A percentile compares a stretch with the other conserved stretches of the same genome.
phyloP scores from a whole-genome alignment of 1,140 invertebrate genomes.

The Macrotrachela quadricornifera region DNA sequence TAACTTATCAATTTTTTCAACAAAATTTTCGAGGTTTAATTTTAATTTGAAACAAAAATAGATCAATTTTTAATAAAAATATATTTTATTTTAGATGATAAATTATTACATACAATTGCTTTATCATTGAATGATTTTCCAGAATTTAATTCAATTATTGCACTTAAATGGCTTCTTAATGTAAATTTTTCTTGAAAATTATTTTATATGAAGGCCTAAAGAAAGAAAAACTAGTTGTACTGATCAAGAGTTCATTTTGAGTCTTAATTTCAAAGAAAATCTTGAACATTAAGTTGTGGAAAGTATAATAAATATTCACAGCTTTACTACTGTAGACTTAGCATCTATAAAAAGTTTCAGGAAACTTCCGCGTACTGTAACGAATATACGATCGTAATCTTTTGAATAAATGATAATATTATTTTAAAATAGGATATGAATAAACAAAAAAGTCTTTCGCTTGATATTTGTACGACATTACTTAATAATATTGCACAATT shows the following conservation, averaged over 20 bases:
- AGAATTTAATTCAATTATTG: conserved; percentile 1
- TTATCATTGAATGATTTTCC: conserved; percentile 3
- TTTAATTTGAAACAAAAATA: neutral
- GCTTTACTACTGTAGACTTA: too few species aligned
- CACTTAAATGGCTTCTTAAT: conserved; percentile 3
- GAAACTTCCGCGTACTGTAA: too few species aligned
- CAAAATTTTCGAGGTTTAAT: conserved; percentile 51
- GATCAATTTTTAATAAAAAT: neutral
- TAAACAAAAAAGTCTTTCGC: conserved; percentile 58
- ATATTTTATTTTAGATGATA: neutral
- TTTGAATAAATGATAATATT: too few species aligned
- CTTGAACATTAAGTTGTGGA: too few species aligned
- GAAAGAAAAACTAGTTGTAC: too few species aligned
- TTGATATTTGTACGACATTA: conserved; percentile 40
- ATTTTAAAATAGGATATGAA: conserved; percentile 46
- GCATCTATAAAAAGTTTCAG: too few species aligned
- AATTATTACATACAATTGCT: conserved; percentile 3
- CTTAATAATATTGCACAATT: conserved; percentile 73
- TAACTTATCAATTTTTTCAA: conserved; percentile 85
- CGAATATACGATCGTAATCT: too few species aligned
- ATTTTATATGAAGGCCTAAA: too few species aligned
- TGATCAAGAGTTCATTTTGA: too few species aligned
- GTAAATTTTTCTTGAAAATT: conserved; percentile 3
- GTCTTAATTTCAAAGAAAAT: too few species aligned
- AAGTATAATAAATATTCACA: too few species aligned